These are phyloP conservation scores for Atherinosoma microstoma DNA, from an alignment of 2,797 vertebrate genomes.

Conservation along the genomic window DNA sequence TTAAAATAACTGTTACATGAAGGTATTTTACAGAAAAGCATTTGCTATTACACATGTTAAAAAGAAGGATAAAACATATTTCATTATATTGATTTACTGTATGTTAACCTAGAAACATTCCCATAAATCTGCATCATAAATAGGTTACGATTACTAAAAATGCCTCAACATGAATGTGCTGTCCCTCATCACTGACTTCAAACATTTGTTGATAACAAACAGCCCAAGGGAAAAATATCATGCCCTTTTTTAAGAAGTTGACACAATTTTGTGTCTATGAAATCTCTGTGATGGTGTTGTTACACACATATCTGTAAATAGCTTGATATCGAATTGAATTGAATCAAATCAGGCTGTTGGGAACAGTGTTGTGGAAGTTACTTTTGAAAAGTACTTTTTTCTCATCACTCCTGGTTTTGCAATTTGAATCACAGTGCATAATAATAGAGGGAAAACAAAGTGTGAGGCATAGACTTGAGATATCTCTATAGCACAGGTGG, in stretches of 20 bases:
- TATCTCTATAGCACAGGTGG: too few species aligned
- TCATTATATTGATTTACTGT: neutral
- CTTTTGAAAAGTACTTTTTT: too few species aligned
- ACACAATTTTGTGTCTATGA: neutral
- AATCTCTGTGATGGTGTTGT: too few species aligned
- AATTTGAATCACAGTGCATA: too few species aligned
- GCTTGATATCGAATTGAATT: too few species aligned
- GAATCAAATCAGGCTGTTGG: too few species aligned
- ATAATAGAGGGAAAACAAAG: too few species aligned
- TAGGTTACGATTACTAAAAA: neutral
- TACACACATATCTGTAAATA: too few species aligned
- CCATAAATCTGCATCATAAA: constrained; percentile 14
- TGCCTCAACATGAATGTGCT: neutral
- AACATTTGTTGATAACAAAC: neutral
- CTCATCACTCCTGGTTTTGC: too few species aligned
- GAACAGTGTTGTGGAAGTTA: too few species aligned
- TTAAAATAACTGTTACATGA: constrained; percentile 7
- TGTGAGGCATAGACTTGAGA: too few species aligned
- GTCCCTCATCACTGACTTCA: constrained; percentile 1
- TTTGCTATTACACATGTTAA: neutral
- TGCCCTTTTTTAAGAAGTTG: neutral
- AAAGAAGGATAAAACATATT: neutral
- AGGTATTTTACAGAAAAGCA: constrained; percentile 10
- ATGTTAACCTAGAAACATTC: constrained; percentile 5
- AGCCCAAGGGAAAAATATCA: neutral